A percentile compares a stretch with the other conserved stretches of the same genome.
Conservation (phyloP, 2,888 invertebrate genomes). For the Sarcophaga subvicina region DNA sequence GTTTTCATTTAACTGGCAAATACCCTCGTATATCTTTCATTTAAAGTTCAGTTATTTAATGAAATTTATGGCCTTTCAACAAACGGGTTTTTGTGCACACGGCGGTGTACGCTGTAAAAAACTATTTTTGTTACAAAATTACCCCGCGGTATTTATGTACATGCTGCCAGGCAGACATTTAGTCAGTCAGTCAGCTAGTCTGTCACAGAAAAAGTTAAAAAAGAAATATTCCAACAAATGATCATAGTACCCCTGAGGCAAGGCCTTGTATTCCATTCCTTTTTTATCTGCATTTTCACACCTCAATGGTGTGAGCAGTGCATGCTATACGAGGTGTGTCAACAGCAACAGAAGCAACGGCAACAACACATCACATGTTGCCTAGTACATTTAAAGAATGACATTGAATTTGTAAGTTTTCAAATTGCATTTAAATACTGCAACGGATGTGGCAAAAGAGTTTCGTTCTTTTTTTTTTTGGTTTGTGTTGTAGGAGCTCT, state of each 20-base stretch:
- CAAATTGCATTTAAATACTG: neutral
- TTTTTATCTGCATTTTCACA: constrained; percentile 34
- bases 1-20: neutral
- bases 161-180: neutral
- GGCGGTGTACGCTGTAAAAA: neutral
- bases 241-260: neutral
- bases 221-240: constrained; percentile 28
- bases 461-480: too few species aligned
- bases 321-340: constrained; percentile 27
- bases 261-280: neutral
- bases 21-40: constrained; percentile 45
- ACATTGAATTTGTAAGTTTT: neutral
- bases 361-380: constrained; percentile 1
- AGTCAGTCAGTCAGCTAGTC: too few species aligned
- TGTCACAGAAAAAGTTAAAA: neutral
- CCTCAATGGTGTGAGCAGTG: constrained; percentile 16
- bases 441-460: too few species aligned
- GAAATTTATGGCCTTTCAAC: constrained; percentile 57
- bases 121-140: constrained; percentile 24
- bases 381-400: neutral
- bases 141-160: constrained; percentile 1
- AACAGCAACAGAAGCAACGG: neutral
- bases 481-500: too few species aligned
- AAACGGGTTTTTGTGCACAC: neutral
- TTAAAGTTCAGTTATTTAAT: constrained; percentile 36